Evolutionary conservation across 1,140 invertebrate species (phyloP).

Genomic region (Hermatobates lingyangjiaoensis): DNA sequence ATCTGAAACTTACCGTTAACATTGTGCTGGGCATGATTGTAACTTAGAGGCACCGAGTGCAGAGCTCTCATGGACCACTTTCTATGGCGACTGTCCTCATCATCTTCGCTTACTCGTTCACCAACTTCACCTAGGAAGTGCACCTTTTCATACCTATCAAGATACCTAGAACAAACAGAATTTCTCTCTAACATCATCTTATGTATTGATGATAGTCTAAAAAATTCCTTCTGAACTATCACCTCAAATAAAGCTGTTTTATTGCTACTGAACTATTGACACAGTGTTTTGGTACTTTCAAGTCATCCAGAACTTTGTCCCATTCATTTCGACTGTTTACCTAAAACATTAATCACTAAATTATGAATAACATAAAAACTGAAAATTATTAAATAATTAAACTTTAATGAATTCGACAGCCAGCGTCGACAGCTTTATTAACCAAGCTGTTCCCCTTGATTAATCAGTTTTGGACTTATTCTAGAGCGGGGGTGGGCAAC

Average conservation of each 20-base stretch:
- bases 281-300: constrained; percentile 57
- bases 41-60: constrained; percentile 54
- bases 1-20: constrained; percentile 43
- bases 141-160: constrained; percentile 68
- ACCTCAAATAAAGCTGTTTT: constrained; percentile 75
- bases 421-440: too few species aligned
- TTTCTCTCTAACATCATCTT: neutral
- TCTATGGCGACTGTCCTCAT: constrained; percentile 50
- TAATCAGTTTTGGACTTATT: neutral
- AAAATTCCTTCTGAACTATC: constrained; percentile 17
- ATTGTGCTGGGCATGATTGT: constrained; percentile 67
- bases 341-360: constrained; percentile 29
- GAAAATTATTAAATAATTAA: neutral
- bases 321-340: constrained; percentile 69
- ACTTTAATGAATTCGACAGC: too few species aligned
- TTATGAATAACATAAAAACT: neutral
- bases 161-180: constrained; percentile 38
- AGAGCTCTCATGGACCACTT: constrained; percentile 43
- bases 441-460: neutral
- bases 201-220: neutral
- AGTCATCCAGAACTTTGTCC: constrained; percentile 55
- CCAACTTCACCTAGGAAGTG: constrained; percentile 64
- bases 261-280: constrained; percentile 71
- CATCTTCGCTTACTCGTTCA: constrained; percentile 50
- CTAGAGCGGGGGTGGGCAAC: neutral